phyloP scores from a whole-genome alignment of 2,888 invertebrate genomes.

The Lumbricus terrestris region DNA sequence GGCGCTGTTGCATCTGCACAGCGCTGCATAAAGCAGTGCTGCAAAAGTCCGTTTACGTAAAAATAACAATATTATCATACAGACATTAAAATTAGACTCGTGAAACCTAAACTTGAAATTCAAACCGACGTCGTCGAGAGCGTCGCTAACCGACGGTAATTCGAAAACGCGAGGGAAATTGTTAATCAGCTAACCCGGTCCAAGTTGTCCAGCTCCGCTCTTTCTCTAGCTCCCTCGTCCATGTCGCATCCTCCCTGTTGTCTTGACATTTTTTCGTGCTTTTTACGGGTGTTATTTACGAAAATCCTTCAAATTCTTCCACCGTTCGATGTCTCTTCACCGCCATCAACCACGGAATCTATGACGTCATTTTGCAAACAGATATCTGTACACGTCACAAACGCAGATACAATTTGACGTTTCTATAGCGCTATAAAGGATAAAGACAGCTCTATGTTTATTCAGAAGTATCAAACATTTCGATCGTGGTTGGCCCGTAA shows the following conservation, averaged over 20 bases:
- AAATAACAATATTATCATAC: no score
- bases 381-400: background rate
- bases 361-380: background rate
- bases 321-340: background rate
- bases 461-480: no score
- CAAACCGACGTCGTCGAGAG: background rate
- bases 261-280: slow-evolving; percentile 6
- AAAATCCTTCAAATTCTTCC: background rate
- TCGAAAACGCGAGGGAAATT: background rate
- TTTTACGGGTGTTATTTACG: background rate
- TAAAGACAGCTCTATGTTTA: no score
- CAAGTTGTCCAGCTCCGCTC: slow-evolving; percentile 7
- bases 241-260: background rate
- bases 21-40: background rate
- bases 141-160: background rate
- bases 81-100: background rate
- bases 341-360: background rate
- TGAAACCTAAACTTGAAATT: background rate
- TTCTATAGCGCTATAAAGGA: background rate
- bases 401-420: background rate
- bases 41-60: background rate
- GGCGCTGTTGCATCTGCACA: background rate
- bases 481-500: no score
- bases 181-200: background rate
- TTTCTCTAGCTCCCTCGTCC: slow-evolving; percentile 6